Evolutionary conservation across 2,888 invertebrate genomes (phyloP), one percentile per base, ranked within the genome.

Genomic region (Epinotia nisella): DNA sequence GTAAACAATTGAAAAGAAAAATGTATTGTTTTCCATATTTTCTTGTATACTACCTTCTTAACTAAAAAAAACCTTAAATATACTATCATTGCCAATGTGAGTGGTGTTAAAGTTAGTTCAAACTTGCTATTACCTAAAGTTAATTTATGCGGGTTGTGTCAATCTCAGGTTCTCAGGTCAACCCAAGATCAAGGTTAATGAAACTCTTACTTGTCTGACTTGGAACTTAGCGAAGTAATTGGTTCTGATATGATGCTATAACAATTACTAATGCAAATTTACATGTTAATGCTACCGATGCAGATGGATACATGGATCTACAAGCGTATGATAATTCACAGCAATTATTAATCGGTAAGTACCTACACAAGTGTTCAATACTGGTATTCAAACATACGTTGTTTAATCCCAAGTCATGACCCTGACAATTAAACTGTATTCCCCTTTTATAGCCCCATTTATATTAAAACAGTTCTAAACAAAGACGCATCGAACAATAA

Each of bases 281-380:
- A n/a, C 41, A 62, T n/a, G 70, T 74, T 74, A 56, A 39, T 70
- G 77, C 77, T 69, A 60, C 74, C 78, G 56, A 72, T 76, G 81
- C 85, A 88, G 88, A 88, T 70, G 87, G 86, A 81, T 87, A 86
- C 77, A 86, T 90, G 90, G 90, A 91, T 79, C 88, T 90, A 29
- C 90, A 90, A 85, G 87, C 87, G 76, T 90, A 89, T 75, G 90
- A 91, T 80, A 91, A 90, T 78, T 89, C 90, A 19, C 90, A 90
- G 78, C 90, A 90, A 77, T 82, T 90, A 74, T 83, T 90, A 65
- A 87, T 90, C 74, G 90, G 90, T 91, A 86, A 90, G 90, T 89
- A 74, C 24, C n/a, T n/a, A 21, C 55, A 15, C 66, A 24, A 24
- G 59, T 19, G 0, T 51, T 19, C 21, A 13, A 41, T 9, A 53